Evolutionary conservation across 2,888 invertebrate species (phyloP).

Genomic region (Meliscaeva auricollis): DNA sequence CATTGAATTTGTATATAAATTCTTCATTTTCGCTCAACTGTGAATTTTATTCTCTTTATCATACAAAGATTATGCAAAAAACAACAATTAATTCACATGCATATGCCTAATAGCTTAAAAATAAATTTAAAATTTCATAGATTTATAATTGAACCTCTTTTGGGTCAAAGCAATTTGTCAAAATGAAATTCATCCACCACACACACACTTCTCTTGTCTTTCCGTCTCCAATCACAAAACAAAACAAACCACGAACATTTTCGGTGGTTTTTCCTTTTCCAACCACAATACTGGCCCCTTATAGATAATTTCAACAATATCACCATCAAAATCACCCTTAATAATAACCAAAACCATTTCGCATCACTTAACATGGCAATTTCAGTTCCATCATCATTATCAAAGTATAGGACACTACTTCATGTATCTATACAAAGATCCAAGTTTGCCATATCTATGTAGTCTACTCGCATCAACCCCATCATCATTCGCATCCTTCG

Average conservation of each 20-base stretch:
- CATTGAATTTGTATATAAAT: too few species aligned
- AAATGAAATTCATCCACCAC: background rate
- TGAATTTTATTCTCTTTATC: too few species aligned
- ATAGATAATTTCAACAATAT: slow-evolving; percentile 45
- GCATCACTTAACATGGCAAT: slow-evolving; percentile 68
- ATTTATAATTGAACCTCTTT: background rate
- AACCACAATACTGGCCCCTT: slow-evolving; percentile 4
- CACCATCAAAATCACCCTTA: slow-evolving; percentile 47
- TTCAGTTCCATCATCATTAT: slow-evolving; percentile 51
- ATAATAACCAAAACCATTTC: slow-evolving; percentile 62
- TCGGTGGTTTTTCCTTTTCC: background rate
- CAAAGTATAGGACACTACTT: slow-evolving; percentile 17
- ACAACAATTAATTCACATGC: too few species aligned
- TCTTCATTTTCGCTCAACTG: too few species aligned
- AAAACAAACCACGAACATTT: slow-evolving; percentile 28
- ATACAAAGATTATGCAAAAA: too few species aligned
- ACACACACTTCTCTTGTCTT: background rate
- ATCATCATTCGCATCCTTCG: slow-evolving; percentile 49
- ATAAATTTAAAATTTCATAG: too few species aligned
- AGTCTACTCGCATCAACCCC: background rate
- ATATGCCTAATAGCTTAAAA: too few species aligned
- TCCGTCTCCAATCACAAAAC: background rate
- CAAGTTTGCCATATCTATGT: background rate
- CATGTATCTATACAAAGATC: background rate
- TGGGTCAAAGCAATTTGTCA: background rate